A percentile compares a stretch with the other conserved stretches of the same genome.
These are phyloP conservation scores for Anticlea derivata DNA, from an alignment of 2,888 invertebrate genomes.

Conservation along the genomic window DNA sequence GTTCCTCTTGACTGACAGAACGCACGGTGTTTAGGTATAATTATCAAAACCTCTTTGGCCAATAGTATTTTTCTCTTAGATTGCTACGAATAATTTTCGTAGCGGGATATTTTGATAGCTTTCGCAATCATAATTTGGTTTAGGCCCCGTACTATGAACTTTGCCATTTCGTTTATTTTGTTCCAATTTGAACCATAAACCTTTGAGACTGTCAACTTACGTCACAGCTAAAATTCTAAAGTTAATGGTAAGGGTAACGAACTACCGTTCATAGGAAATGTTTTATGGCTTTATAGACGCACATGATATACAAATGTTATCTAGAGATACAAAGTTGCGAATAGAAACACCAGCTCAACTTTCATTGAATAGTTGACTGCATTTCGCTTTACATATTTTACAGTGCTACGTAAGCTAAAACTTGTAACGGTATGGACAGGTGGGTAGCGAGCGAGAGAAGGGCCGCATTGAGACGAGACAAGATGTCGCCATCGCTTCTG, in stretches of 20 bases:
- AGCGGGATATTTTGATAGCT: slow-evolving; percentile 26
- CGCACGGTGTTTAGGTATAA: slow-evolving; percentile 7
- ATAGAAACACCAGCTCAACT: neutral
- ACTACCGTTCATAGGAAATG: no score
- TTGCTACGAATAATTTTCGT: slow-evolving; percentile 27
- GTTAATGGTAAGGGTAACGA: no score
- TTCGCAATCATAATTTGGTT: slow-evolving; percentile 41
- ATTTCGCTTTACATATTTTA: slow-evolving; percentile 1
- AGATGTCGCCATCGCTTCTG: slow-evolving; percentile 63
- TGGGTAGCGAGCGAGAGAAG: slow-evolving; percentile 33
- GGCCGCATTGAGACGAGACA: slow-evolving; percentile 57
- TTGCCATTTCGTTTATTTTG: no score
- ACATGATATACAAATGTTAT: neutral
- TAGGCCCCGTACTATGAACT: no score
- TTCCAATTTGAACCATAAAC: no score
- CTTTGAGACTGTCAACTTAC: no score
- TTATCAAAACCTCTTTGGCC: slow-evolving; percentile 31
- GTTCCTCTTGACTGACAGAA: slow-evolving; percentile 3
- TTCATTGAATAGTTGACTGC: neutral
- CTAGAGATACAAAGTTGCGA: slow-evolving; percentile 8
- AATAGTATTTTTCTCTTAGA: slow-evolving; percentile 19
- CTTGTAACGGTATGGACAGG: slow-evolving; percentile 37
- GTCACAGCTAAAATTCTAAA: no score
- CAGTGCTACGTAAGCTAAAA: slow-evolving; percentile 5
- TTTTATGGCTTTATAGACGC: slow-evolving; percentile 14